Conservation (phyloP, 2,888 invertebrate genomes). For the Cephonodes hylas region DNA sequence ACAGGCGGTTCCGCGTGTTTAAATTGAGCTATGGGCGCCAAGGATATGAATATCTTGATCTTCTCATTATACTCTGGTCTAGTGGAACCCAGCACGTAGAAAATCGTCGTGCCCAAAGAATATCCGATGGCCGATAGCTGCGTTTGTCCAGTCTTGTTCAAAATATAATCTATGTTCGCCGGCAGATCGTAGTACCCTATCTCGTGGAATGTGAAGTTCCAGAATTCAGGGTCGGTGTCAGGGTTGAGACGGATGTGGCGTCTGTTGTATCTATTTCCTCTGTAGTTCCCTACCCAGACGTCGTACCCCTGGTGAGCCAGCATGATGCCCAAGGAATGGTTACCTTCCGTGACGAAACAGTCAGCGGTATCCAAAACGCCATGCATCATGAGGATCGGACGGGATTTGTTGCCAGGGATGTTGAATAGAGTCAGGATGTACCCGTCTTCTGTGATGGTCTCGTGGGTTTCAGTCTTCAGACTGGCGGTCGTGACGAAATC, state of each 20-base stretch:
- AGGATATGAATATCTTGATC: conserved; percentile 65
- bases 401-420: conserved; percentile 26
- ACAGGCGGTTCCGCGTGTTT: conserved; percentile 16
- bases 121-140: conserved; percentile 83
- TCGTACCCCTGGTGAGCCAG: conserved; percentile 74
- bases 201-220: conserved; percentile 83
- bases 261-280: conserved; percentile 81
- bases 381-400: conserved; percentile 34
- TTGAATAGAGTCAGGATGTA: conserved; percentile 34
- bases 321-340: conserved; percentile 27
- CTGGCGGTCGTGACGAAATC: conserved; percentile 29
- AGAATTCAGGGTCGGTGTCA: conserved; percentile 49
- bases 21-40: conserved; percentile 31
- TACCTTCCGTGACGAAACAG: conserved; percentile 34
- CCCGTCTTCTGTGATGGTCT: conserved; percentile 35
- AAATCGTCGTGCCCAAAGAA: conserved; percentile 81
- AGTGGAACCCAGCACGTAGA: conserved; percentile 70
- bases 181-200: conserved; percentile 85
- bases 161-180: conserved; percentile 65
- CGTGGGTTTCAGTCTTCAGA: conserved; percentile 20
- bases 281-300: conserved; percentile 44
- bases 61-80: conserved; percentile 78
- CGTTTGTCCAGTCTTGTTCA: conserved; percentile 60
- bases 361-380: conserved; percentile 32
- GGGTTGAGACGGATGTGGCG: conserved; percentile 62